Evolutionary conservation across 2,888 invertebrate species (phyloP).

Genomic region (Xylocampa areola): DNA sequence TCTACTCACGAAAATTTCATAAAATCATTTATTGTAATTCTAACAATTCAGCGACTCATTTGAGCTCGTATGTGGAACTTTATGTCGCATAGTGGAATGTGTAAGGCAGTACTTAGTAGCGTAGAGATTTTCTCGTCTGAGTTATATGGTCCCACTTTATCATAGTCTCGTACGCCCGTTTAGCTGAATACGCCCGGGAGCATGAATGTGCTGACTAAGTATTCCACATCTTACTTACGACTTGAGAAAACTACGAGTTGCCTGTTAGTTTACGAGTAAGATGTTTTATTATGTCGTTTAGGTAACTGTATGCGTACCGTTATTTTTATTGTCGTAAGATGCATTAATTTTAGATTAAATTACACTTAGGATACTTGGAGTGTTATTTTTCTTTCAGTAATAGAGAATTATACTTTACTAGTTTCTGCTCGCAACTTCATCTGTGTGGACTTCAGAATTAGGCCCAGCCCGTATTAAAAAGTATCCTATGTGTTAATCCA

Average conservation of each 20-base stretch:
- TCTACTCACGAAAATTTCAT: too few relatives aligned
- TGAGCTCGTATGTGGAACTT: slow-evolving; percentile 62
- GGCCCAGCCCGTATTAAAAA: too few relatives aligned
- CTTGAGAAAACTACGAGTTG: slow-evolving; percentile 52
- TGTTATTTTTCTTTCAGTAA: too few relatives aligned
- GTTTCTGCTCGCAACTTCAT: too few relatives aligned
- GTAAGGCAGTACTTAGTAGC: slow-evolving; percentile 53
- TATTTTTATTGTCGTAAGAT: neutral
- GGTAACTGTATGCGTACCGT: slow-evolving; percentile 11
- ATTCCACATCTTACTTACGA: slow-evolving; percentile 64
- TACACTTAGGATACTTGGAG: too few relatives aligned
- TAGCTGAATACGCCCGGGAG: slow-evolving; percentile 62
- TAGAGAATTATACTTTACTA: too few relatives aligned
- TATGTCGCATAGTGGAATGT: slow-evolving; percentile 58
- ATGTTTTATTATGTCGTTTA: slow-evolving; percentile 46
- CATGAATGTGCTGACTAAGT: slow-evolving; percentile 67
- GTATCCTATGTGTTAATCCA: too few relatives aligned
- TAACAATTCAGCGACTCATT: slow-evolving; percentile 48
- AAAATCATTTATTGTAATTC: too few relatives aligned
- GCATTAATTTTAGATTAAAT: too few relatives aligned
- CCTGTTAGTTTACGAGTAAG: slow-evolving; percentile 58
- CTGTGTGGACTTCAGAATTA: too few relatives aligned
- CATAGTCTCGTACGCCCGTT: slow-evolving; percentile 61
- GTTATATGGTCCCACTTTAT: slow-evolving; percentile 71
- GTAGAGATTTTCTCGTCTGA: slow-evolving; percentile 65